phyloP scores from a whole-genome alignment of 64 coral and sea anemone species.

The Actinia tenebrosa region DNA sequence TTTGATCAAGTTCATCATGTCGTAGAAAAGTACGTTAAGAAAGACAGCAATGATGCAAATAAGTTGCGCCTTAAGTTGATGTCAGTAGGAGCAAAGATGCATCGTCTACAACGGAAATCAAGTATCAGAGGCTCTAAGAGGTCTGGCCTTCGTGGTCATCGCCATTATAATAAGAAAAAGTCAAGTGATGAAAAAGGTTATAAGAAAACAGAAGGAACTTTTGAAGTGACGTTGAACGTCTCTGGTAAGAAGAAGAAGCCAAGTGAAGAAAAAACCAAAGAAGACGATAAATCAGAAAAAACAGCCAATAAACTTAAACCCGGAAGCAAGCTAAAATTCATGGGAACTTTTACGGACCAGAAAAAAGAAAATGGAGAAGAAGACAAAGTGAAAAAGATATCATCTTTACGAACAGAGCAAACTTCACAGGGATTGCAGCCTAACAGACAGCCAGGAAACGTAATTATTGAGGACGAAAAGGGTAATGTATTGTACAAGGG shows the following conservation, averaged over 20 bases:
- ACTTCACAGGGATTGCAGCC: background rate
- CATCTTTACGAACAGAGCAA: background rate
- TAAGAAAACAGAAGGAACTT: constrained; percentile 23
- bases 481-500: constrained; percentile 27
- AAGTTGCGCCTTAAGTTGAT: background rate
- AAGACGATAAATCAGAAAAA: background rate
- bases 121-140: background rate
- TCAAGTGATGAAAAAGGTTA: background rate
- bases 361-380: background rate
- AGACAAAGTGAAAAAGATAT: background rate
- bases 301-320: background rate
- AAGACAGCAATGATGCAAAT: background rate
- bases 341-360: background rate
- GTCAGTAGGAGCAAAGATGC: background rate
- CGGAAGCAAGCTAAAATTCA: background rate
- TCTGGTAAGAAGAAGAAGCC: constrained; percentile 5
- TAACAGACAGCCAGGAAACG: background rate
- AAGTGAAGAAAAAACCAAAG: background rate
- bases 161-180: background rate
- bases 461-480: constrained; percentile 13
- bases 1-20: background rate
- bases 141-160: background rate
- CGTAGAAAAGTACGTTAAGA: background rate
- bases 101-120: background rate
- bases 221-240: constrained; percentile 7